A percentile compares a stretch with the other conserved stretches of the same genome.
Conservation (phyloP, 2,113 vertebrate species). For the Megalops atlanticus region DNA sequence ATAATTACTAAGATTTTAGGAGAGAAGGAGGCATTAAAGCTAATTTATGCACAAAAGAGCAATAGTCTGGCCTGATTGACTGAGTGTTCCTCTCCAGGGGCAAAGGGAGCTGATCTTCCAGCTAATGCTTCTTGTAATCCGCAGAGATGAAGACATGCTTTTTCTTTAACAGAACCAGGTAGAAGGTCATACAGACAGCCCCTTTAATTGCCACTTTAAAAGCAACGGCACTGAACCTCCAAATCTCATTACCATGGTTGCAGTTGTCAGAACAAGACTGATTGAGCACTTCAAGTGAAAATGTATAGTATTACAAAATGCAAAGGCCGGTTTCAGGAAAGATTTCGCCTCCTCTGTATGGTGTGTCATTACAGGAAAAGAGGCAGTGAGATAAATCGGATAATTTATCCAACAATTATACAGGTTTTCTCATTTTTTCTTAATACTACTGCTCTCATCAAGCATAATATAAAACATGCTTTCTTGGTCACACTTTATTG, state of each 20-base stretch:
- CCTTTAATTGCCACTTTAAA: slow-evolving; percentile 24
- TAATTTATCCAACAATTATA: not conserved
- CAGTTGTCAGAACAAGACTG: slow-evolving; percentile 11
- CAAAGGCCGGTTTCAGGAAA: not conserved
- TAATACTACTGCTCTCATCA: not conserved
- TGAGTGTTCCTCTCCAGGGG: slow-evolving; percentile 19
- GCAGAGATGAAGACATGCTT: not conserved
- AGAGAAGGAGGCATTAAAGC: slow-evolving; percentile 21
- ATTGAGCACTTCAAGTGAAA: not conserved
- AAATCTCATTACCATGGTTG: slow-evolving; percentile 6
- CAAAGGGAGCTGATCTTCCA: slow-evolving; percentile 23
- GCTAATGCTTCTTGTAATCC: slow-evolving; percentile 33
- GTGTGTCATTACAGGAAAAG: not conserved
- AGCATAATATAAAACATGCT: not conserved
- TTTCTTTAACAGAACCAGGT: not conserved
- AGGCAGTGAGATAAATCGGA: not conserved
- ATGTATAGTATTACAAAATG: not conserved
- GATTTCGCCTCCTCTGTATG: not conserved
- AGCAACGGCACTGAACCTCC: not conserved
- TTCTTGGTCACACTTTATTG: too few relatives aligned
- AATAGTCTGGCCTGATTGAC: slow-evolving; percentile 23
- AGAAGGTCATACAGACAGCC: slow-evolving; percentile 4
- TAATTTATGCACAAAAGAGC: slow-evolving; percentile 33
- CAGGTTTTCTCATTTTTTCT: not conserved
- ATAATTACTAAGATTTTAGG: slow-evolving; percentile 32